Conservation (phyloP, 1,140 invertebrate genomes). For the Drosophila micromelanica region DNA sequence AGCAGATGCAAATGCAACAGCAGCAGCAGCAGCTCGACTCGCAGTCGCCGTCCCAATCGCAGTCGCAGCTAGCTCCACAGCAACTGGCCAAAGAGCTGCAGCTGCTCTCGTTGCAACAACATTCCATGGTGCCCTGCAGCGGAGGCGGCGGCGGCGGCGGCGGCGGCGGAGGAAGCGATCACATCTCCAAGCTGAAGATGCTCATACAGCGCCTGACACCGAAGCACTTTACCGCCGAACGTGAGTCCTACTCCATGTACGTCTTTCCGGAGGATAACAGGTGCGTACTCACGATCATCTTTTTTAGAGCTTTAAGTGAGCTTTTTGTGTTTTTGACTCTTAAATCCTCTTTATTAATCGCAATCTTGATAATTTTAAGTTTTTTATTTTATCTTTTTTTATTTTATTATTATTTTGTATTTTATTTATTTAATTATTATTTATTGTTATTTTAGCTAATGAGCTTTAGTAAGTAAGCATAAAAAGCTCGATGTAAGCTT, state of each 20-base stretch:
- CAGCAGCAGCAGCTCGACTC: slow-evolving; percentile 55
- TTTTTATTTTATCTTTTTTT: too few species aligned
- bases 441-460: too few species aligned
- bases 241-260: slow-evolving; percentile 94
- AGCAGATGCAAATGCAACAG: slow-evolving; percentile 45
- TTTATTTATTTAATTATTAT: too few species aligned
- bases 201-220: slow-evolving; percentile 77
- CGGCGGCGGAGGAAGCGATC: slow-evolving; percentile 41
- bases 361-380: too few species aligned
- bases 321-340: neutral
- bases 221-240: slow-evolving; percentile 87
- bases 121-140: slow-evolving; percentile 64
- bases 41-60: slow-evolving; percentile 31
- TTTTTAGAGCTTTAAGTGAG: neutral
- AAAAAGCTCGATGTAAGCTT: too few species aligned
- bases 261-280: slow-evolving; percentile 92
- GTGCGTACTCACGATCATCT: slow-evolving; percentile 85
- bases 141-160: slow-evolving; percentile 38
- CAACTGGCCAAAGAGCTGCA: slow-evolving; percentile 62
- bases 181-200: slow-evolving; percentile 77
- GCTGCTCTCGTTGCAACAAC: slow-evolving; percentile 58
- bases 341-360: too few species aligned
- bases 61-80: slow-evolving; percentile 38
- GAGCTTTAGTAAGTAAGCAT: too few species aligned
- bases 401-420: too few species aligned